Conservation (phyloP, 1,140 invertebrate species). For the Tribolium madens region DNA sequence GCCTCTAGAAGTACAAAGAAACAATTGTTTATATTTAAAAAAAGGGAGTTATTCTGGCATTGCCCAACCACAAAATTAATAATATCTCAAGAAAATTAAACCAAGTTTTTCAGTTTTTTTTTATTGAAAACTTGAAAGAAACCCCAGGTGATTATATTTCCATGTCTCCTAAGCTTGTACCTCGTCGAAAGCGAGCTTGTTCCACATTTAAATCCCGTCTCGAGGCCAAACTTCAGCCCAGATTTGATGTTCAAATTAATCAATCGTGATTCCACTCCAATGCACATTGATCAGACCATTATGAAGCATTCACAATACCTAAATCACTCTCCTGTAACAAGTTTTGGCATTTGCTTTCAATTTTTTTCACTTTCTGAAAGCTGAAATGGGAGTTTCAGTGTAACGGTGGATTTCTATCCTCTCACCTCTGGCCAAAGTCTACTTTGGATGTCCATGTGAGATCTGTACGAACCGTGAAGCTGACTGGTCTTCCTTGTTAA, state of each 20-base stretch:
- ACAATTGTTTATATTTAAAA: no score
- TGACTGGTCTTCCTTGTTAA: conserved; percentile 43
- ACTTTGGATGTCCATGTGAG: conserved; percentile 49
- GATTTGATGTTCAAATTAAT: neutral
- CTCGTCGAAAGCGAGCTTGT: no score
- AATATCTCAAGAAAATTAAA: no score
- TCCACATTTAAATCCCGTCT: no score
- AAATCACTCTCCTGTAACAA: neutral
- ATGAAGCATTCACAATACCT: neutral
- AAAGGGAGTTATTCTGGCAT: no score
- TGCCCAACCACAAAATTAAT: no score
- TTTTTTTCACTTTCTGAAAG: neutral
- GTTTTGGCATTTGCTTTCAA: conserved; percentile 1
- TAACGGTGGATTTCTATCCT: conserved; percentile 49
- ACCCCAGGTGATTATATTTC: no score
- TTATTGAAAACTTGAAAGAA: no score
- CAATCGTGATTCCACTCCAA: neutral
- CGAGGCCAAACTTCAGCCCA: neutral
- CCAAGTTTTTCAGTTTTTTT: no score
- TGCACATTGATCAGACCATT: conserved; percentile 16
- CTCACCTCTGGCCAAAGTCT: conserved; percentile 48
- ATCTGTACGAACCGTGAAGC: conserved; percentile 51
- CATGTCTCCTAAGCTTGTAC: no score
- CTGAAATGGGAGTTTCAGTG: conserved; percentile 41
- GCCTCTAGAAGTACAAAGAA: no score